Percentiles rank a stretch among this genome's conserved stretches.
Evolutionary conservation across 2,797 vertebrate species (phyloP).

Genomic region (Macroramphosus scolopax): DNA sequence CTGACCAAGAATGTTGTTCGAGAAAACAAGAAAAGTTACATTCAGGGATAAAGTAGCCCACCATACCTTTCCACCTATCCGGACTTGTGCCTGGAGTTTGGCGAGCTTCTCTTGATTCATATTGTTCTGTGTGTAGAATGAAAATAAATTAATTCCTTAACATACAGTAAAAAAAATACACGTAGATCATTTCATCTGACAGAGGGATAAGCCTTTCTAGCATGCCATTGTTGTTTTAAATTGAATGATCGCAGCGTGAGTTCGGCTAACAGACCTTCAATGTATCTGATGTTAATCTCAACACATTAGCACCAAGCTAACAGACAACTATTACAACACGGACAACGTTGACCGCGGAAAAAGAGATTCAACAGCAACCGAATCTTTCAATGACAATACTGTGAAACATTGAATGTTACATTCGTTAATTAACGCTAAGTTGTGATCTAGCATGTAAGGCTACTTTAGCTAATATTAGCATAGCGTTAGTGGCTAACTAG

Average conservation of each 20-base stretch:
- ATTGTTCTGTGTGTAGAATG: conserved; percentile 61
- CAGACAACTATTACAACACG: not conserved
- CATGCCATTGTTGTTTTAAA: not conserved
- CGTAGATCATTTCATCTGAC: too few species aligned
- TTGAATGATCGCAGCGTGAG: not conserved
- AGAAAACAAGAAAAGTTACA: too few species aligned
- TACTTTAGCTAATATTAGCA: conserved; percentile 53
- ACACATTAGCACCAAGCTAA: conserved; percentile 8
- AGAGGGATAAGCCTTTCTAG: too few species aligned
- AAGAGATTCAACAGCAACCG: too few species aligned
- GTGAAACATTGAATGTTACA: not conserved
- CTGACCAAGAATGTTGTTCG: too few species aligned
- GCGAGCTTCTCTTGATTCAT: conserved; percentile 99
- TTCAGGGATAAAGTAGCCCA: too few species aligned
- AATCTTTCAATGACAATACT: not conserved
- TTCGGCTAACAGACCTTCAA: not conserved
- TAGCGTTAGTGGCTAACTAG: not conserved
- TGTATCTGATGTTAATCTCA: too few species aligned
- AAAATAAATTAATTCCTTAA: too few species aligned
- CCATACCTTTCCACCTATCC: conserved; percentile 96
- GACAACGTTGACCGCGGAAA: too few species aligned
- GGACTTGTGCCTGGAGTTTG: conserved; percentile 98
- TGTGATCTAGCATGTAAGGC: too few species aligned
- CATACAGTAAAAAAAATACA: too few species aligned
- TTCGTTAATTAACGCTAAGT: too few species aligned